Evolutionary conservation across 1,140 invertebrate species (phyloP).

Genomic region (Euglossa dilemma): DNA sequence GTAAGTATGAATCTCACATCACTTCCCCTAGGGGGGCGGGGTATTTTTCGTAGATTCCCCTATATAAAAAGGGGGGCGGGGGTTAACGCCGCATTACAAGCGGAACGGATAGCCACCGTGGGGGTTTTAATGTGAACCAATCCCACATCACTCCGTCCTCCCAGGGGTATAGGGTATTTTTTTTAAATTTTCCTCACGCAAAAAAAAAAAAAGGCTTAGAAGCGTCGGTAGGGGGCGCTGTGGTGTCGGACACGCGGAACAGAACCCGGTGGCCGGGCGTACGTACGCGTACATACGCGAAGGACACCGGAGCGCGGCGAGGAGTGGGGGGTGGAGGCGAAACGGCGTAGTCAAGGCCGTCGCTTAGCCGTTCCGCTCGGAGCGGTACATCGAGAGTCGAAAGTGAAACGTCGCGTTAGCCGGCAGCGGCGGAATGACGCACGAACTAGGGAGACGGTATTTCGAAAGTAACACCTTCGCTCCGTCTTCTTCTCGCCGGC

Average conservation of each 20-base stretch:
- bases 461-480: conserved; percentile 65
- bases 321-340: conserved; percentile 13
- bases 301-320: conserved; percentile 20
- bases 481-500: neutral
- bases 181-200: no score
- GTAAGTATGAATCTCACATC: no score
- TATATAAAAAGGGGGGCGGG: no score
- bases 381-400: conserved; percentile 68
- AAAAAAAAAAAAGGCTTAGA: no score
- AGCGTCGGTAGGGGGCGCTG: no score
- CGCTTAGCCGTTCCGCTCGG: conserved; percentile 61
- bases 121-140: no score
- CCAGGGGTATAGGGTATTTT: no score
- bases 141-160: no score
- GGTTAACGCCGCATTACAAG: no score
- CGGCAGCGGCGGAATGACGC: conserved; percentile 60
- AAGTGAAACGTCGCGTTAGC: conserved; percentile 65
- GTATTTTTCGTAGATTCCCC: no score
- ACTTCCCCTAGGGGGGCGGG: no score
- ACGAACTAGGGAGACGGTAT: conserved; percentile 54
- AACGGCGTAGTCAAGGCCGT: conserved; percentile 65
- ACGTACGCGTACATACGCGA: neutral
- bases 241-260: neutral
- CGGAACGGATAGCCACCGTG: no score
- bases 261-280: neutral